Conservation (phyloP, 1,140 invertebrate genomes). For the Formica exsecta region DNA sequence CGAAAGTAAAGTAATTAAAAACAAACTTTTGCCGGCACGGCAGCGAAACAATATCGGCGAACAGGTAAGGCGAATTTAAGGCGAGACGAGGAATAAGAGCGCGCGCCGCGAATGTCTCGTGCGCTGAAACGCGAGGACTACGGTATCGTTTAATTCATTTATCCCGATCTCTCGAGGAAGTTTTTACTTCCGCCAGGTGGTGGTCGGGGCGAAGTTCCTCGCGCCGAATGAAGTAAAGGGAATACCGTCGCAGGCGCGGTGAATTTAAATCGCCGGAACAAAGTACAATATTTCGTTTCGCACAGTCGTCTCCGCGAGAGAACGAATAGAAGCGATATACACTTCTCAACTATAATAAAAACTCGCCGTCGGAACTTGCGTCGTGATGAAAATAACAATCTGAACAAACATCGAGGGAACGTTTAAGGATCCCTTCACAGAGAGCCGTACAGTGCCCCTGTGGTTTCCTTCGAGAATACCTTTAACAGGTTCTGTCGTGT, state of each 20-base stretch:
- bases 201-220: conserved; percentile 23
- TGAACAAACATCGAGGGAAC: conserved; percentile 16
- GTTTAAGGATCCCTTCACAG: conserved; percentile 12
- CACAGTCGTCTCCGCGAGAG: not conserved
- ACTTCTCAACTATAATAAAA: not conserved
- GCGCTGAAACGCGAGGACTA: conserved; percentile 8
- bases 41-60: conserved; percentile 55
- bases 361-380: not conserved
- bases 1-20: conserved; percentile 64
- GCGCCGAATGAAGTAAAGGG: conserved; percentile 51
- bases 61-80: conserved; percentile 53
- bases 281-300: conserved; percentile 3
- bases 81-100: not conserved
- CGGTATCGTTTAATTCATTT: conserved; percentile 53
- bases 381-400: conserved; percentile 51
- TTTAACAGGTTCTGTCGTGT: conserved; percentile 24
- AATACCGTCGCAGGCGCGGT: conserved; percentile 34
- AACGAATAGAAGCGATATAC: conserved; percentile 19
- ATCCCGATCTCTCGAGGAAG: conserved; percentile 30
- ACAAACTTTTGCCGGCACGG: conserved; percentile 36
- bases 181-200: conserved; percentile 33
- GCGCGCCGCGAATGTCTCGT: conserved; percentile 3
- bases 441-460: not conserved
- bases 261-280: conserved; percentile 51
- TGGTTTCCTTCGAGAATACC: conserved; percentile 10